Evolutionary conservation across 1,140 invertebrate genomes (phyloP), one percentile per base, ranked within the genome.

Genomic region (Anoplolepis gracilipes): DNA sequence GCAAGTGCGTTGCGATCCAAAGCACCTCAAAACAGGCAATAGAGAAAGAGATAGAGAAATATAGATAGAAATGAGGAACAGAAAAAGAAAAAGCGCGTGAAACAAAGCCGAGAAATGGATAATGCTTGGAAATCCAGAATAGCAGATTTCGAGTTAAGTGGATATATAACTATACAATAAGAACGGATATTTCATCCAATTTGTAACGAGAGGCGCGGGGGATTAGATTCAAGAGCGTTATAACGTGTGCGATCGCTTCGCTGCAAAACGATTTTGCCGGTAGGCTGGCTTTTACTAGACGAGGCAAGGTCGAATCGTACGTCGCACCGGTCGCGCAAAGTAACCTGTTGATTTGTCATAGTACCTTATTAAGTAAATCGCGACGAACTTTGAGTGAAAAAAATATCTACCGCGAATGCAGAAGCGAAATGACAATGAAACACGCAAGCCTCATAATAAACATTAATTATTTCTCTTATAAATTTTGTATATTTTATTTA

Each of bases 281-380:
- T 16, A 11, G 46, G 13, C 19, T 19, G 57, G 57, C 55, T 70
- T 85, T 90, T 85, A 72, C 78, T 87, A 90, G 57, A 49, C 81
- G 42, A 19, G 39, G 33, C 67, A 49, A 70, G 55, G n/a, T 10
- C 49, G 46, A 19, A 36, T 30, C 64, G 28, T 72, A 55, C 53
- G 53, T 25, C 46, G 55, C 78, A 30, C 11, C 10, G 42, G 22
- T 39, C 25, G 42, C 55, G 30, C 79, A 53, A 77, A 84, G 81
- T 87, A 90, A 91, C 89, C 89, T 91, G 90, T 91, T 91, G 91
- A 92, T 91, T 91, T 89, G 75, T 92, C 86, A 90, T 88, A 76
- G 86, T 84, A 85, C 70, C 88, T 91, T 78, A 90, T 91, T 91
- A 84, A 85, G 36, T 53, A 61, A 33, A 53, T 67, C 30, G 53